Base-by-base conservation (phyloP, 2,888 invertebrate genomes). In the Prenolepis imparis region DNA sequence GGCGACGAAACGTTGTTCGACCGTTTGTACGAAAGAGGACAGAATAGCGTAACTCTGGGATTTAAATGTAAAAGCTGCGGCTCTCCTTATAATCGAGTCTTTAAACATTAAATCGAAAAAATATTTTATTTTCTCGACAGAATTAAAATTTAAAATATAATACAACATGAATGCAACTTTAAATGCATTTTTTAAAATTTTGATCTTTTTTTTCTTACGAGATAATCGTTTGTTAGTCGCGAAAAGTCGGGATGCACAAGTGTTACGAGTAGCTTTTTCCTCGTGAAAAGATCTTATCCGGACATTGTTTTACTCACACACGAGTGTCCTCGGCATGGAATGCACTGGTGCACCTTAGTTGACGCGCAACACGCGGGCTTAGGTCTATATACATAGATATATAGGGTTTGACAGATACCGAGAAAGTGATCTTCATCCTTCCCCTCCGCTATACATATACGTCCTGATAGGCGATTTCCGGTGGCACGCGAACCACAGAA, bases 381-480 rank as follows among this genome's bases (percentile, higher is more conserved):
- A 18, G 3, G 3, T 12, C 8, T 48, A 36, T 21, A 55, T 48
- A 67, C 28, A 28, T 28, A 28, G 28, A 28, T 28, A 28, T 28
- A 28, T 28, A 28, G 28, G 55, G 48, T 66, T 36, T 41, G 67
- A 74, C 8, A 52, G 52, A 52, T 84, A 88, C 83, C 44, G 52
- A 70, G 86, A 88, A 83, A 64, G 12, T 44, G 63, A 80, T 84
- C 78, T 68, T 84, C 28, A 61, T 18, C n/a, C 57, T 57, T 28
- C 52, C 73, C 52, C 67, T 59, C 48, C 39, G 57, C 28, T 61
- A 28, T 28, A 3, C 3, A 28, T 28, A 28, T 28, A 21, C 55
- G 55, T 41, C 15, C 21, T 82, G 87, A 75, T 83, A 87, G 74
- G 15, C 55, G 82, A 88, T 86, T 88, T 84, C 90, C 88, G 88